Conservation (phyloP, 2,797 vertebrate genomes). For the Scolopax bukidnonensis region DNA sequence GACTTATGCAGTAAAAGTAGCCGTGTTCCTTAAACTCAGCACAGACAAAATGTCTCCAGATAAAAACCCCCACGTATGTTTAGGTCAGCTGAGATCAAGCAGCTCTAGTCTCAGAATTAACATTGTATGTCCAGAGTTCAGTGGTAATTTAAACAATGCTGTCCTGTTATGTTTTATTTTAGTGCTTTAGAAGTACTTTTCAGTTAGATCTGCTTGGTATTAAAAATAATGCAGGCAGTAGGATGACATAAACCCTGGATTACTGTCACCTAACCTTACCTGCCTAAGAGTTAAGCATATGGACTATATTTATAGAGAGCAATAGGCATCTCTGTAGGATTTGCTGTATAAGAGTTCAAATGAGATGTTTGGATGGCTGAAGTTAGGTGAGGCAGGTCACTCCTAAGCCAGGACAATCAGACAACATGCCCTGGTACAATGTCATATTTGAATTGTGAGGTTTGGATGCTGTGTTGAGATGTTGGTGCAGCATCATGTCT, state of each 20-base stretch:
- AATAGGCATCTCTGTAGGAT: neutral
- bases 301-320: neutral
- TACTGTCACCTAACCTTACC: neutral
- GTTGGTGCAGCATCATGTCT: neutral
- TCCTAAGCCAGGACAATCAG: neutral
- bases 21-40: neutral
- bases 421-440: neutral
- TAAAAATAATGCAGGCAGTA: neutral
- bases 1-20: neutral
- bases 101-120: neutral
- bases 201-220: neutral
- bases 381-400: neutral
- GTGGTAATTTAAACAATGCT: neutral
- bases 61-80: neutral
- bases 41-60: neutral
- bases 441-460: neutral
- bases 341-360: neutral
- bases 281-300: neutral
- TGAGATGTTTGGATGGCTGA: neutral
- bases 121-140: neutral
- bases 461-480: neutral
- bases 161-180: neutral
- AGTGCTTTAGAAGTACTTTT: neutral
- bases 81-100: constrained; percentile 1
- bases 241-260: neutral